Percentiles rank a stretch among this genome's conserved stretches.
These are phyloP conservation scores for Syngnathus floridae DNA, from an alignment of 2,113 vertebrate genomes.

Conservation along the genomic window DNA sequence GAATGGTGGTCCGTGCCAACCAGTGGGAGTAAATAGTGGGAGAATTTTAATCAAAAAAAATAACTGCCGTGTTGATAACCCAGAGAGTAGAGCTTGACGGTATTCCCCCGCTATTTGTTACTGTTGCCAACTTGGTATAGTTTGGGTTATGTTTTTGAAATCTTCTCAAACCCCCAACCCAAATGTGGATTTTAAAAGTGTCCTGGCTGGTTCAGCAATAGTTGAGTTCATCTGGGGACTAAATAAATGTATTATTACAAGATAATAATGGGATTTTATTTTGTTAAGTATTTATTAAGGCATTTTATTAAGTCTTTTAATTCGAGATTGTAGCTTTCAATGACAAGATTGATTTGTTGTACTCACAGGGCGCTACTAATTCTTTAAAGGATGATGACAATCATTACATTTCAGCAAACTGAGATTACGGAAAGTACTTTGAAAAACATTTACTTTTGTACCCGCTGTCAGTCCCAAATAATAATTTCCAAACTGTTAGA, in stretches of 20 bases:
- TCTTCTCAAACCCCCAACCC: too few species aligned
- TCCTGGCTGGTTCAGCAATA: background rate
- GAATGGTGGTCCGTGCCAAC: background rate
- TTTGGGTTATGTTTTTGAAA: too few species aligned
- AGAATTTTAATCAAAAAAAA: slow-evolving; percentile 6
- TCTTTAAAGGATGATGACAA: background rate
- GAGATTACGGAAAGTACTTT: background rate
- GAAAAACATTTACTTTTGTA: background rate
- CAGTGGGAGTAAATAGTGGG: slow-evolving; percentile 6
- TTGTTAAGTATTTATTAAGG: too few species aligned
- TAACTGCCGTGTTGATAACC: background rate
- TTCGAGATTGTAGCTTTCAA: background rate
- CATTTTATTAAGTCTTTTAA: background rate
- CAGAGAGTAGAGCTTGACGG: background rate
- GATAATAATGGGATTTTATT: too few species aligned
- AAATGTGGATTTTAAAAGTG: too few species aligned
- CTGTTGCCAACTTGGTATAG: too few species aligned
- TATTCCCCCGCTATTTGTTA: too few species aligned
- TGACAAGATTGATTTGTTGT: background rate
- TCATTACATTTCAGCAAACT: background rate
- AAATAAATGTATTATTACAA: background rate
- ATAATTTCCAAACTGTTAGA: background rate
- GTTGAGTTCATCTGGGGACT: background rate
- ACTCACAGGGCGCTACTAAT: background rate
- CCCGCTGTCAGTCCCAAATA: background rate